A percentile compares a stretch with the other conserved stretches of the same genome.
These are phyloP conservation scores for Epinephelus fuscoguttatus DNA, from an alignment of 2,113 vertebrate species.

Conservation along the genomic window DNA sequence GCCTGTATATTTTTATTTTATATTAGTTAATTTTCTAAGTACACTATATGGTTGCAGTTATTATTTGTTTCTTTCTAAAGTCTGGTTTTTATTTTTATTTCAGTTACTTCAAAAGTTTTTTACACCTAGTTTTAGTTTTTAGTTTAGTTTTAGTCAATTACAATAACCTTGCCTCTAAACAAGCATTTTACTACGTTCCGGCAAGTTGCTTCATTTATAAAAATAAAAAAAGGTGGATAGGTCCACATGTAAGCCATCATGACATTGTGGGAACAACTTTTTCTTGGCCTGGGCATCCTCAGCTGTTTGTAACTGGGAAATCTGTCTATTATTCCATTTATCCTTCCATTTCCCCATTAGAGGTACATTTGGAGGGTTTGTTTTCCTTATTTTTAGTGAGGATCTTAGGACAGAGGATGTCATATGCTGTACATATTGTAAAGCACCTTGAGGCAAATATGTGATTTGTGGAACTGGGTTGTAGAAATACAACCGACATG, in stretches of 20 bases:
- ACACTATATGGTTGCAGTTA: no score
- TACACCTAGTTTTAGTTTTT: no score
- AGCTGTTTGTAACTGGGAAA: not conserved
- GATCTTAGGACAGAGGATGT: not conserved
- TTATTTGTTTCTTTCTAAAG: no score
- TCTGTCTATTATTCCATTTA: not conserved
- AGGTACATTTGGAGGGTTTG: no score
- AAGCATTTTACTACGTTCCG: not conserved
- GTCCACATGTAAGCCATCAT: no score
- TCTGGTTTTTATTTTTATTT: no score
- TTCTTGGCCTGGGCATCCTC: not conserved
- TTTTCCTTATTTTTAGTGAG: not conserved
- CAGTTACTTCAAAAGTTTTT: no score
- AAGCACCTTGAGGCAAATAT: not conserved
- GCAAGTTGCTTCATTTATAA: not conserved
- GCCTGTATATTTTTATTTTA: no score
- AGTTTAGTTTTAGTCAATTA: no score
- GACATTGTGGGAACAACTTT: not conserved
- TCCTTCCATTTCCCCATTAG: no score
- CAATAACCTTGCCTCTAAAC: not conserved
- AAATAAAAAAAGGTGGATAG: not conserved
- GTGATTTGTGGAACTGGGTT: not conserved
- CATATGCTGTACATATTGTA: not conserved
- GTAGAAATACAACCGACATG: not conserved
- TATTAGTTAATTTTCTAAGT: no score